Evolutionary conservation across 2,113 vertebrate genomes (phyloP), one percentile per base, ranked within the genome.

Genomic region (Dicentrarchus labrax): DNA sequence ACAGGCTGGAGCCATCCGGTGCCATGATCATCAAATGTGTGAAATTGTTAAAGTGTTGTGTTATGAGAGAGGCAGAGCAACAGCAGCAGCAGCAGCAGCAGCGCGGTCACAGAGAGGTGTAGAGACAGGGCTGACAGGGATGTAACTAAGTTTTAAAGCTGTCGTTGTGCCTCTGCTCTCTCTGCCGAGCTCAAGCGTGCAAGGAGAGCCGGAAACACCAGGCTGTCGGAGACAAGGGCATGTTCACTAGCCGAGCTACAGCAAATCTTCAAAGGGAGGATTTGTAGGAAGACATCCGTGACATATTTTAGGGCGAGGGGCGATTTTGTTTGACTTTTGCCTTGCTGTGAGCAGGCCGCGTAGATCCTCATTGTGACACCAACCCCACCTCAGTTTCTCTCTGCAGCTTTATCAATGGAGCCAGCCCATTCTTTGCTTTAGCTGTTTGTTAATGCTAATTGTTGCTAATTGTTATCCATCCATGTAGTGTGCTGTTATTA

Each of bases 231-330:
- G 85, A 89, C 78, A 45, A 78, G 83, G 84, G 65, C 74, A 66
- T 86, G 88, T 84, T 82, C 80, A 76, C 69, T 84, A 81, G 81
- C 78, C 72, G 39, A 68, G 69, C 78, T 75, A 68, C 71, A 82
- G 78, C 57, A 82, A 88, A 88, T 89, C 88, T 89, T 92, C 88
- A 93, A 92, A 93, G 85, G 66, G 39, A 70, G 84, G 91, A 91
- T 92, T 91, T 89, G 83, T 72, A 74, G 81, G 68, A 86, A 88
- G 82, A 85, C 85, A 70, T 76, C 41, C 50, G 45, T 22, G 81
- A 68, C 65, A 74, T 71, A 72, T 88, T 78, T 30, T 83, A 56
- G 72, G 71, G 64, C 54, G 78, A 53, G 22, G 68, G 61, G 15
- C 11, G n/a, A 65, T 84, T 30, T 67, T 84, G 48, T 66, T 68